phyloP scores from a whole-genome alignment of 2,113 vertebrate species.

The mouse (Mus musculus) region GRCm39 chr12:75574501-75575000 shows the following conservation, averaged over 20 bases:
- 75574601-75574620: neutral
- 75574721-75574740: neutral
- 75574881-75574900: neutral
- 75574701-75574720: neutral
- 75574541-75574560: conserved; percentile 12
- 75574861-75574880: neutral
- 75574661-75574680: conserved; percentile 16
- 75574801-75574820: neutral
- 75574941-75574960: conserved; percentile 22
- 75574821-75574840: conserved; percentile 8
- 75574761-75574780: neutral
- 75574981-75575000: conserved; percentile 8
- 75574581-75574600: neutral
- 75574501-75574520: conserved; percentile 18
- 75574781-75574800: neutral
- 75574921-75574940: conserved; percentile 49
- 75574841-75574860: neutral
- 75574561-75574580: conserved; percentile 44
- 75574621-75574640: conserved; percentile 59
- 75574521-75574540: conserved; percentile 37
- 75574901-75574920: neutral
- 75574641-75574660: neutral
- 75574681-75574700: conserved; percentile 27
- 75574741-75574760: neutral
- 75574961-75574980: conserved; percentile 38